Base-by-base conservation (phyloP, 2,888 invertebrate species). In the Serripes groenlandicus region DNA sequence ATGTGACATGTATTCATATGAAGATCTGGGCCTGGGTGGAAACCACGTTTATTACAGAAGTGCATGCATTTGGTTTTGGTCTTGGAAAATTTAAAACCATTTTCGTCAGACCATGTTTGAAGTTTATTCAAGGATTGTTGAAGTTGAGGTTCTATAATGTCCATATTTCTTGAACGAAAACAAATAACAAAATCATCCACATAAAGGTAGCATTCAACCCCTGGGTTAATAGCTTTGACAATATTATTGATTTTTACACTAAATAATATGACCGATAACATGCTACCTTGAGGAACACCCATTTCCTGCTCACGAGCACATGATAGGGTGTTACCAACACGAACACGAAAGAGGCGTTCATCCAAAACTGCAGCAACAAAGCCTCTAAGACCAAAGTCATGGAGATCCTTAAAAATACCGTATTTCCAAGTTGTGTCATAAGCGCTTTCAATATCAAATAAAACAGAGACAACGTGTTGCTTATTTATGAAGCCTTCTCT, bases 401-500 rank as follows among this genome's bases (percentile, higher is more conserved):
- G 69, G 21, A 75, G 64, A 34, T 73, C 81, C 35, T 68, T 81
- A 68, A 76, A 54, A 18, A 75, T 81, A 2, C 81, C 77, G 70
- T 81, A 75, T 64, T 77, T 66, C 82, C 75, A 74, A 5, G 62
- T 75, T 58, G 73, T 76, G 35, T 76, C 76, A 49, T 72, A 81
- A 0, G 81, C 76, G 28, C 76, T 81, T 30, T 82, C 74, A 3
- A 78, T 30, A 23, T 75, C 42, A 58, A 72, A 80, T n/a, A n/a
- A n/a, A 23, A 88, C 76, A 30, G 85, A 78, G 11, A 88, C 74
- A 9, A 87, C 62, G 66, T 86, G 85, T 64, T 88, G 69, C 11
- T 81, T 80, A 11, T 75, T 75, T 11, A 86, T 32, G 64, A 91
- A 89, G 15, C 75, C 87, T n/a, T 83, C 76, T 30, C 87, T 35